phyloP scores from a whole-genome alignment of 2,888 invertebrate genomes.

The Autographa gamma region DNA sequence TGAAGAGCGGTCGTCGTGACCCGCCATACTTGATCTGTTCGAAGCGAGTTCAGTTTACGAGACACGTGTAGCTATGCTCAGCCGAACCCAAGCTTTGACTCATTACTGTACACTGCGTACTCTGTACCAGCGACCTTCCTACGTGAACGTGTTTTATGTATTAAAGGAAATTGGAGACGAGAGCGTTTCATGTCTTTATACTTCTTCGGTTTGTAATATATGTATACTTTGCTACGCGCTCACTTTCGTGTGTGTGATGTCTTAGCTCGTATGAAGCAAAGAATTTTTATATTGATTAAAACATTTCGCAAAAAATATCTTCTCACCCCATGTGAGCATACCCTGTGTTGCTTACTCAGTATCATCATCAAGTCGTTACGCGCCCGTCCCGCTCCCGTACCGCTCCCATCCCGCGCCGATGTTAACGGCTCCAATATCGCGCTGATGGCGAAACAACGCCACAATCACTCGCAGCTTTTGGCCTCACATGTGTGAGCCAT shows the following conservation, averaged over 20 bases:
- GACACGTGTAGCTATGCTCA: slow-evolving; percentile 29
- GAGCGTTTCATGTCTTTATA: background rate
- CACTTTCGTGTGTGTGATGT: no score
- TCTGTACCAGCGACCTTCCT: background rate
- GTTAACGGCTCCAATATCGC: slow-evolving; percentile 35
- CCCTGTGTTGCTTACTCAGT: slow-evolving; percentile 24
- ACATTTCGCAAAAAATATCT: background rate
- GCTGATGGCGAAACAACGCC: slow-evolving; percentile 43
- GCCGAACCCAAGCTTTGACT: background rate
- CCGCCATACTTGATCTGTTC: slow-evolving; percentile 7
- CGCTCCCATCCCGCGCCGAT: slow-evolving; percentile 8
- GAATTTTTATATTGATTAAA: background rate
- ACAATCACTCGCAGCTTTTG: slow-evolving; percentile 21
- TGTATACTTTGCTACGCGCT: background rate
- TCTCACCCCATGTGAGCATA: background rate
- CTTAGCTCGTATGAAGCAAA: background rate
- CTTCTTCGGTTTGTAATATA: background rate
- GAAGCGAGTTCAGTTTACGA: slow-evolving; percentile 19
- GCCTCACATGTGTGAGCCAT: slow-evolving; percentile 11
- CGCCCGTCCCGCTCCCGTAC: slow-evolving; percentile 8
- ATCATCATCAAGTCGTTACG: slow-evolving; percentile 35
- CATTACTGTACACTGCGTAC: background rate
- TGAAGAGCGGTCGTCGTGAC: slow-evolving; percentile 23
- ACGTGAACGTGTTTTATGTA: background rate
- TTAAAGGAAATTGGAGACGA: background rate